Evolutionary conservation across 2,888 invertebrate species (phyloP), one percentile per base, ranked within the genome.

Genomic region (Ariolimax columbianus): DNA sequence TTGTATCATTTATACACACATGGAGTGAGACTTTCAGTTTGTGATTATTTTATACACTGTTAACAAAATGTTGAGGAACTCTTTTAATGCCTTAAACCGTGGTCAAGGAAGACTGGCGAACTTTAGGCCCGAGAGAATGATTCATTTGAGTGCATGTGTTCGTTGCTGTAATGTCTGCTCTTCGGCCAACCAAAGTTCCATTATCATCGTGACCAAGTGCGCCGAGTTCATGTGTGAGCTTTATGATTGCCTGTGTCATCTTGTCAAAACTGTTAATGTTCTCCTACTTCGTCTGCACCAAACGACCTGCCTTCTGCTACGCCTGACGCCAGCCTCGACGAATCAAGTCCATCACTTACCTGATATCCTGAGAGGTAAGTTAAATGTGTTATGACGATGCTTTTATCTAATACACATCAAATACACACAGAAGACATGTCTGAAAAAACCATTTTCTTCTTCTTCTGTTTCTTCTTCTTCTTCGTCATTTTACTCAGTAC

Each of bases 301-400:
- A 73, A 36, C 17, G 11, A 43, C 73, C 0, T 73, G 73, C 43
- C 47, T 17, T 47, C 43, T 73, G n/a, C 43, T 73, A 43, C 43
- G 17, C 9, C 43, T n/a, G 11, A 43, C n/a, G 47, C 73, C 43
- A 30, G 43, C n/a, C 43, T 2, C 2, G 9, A 7, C 6, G n/a
- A 43, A 6, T 17, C 0, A 73, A 14, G 43, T 40, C 43, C 23
- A 72, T 7, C 26, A 1, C 26, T 30, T 73, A 43, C 73, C 73
- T 0, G 73, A 73, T 73, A 17, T 73, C n/a, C 11, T 73, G 14
- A 73, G 47, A 73, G 73, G 73, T 73, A 73, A 2, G 68, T 68
- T 68, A 66, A n/a, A 30, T n/a, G 66, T 66, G n/a, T n/a, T 30
- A 66, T 30, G 26, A n/a, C n/a, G 7, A 30, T 9, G 66, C 30